A percentile compares a stretch with the other conserved stretches of the same genome.
These are phyloP conservation scores for Hirtodrosophila duncani DNA, from an alignment of 2,888 invertebrate species.

Conservation along the genomic window DNA sequence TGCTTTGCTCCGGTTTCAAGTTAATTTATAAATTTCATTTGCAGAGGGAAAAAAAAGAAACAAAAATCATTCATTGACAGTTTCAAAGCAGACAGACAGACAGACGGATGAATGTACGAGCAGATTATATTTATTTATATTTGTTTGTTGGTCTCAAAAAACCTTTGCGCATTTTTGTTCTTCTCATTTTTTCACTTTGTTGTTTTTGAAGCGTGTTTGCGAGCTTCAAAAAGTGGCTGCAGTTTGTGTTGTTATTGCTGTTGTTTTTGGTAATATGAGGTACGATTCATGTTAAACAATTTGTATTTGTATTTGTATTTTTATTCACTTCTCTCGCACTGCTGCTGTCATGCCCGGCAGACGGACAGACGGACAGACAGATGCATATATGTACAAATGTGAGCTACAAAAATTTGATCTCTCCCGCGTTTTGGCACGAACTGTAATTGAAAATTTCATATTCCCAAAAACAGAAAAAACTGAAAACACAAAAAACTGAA, in stretches of 20 bases:
- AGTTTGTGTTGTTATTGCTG: neutral
- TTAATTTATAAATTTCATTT: constrained; percentile 41
- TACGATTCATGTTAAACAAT: constrained; percentile 60
- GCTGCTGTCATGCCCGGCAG: constrained; percentile 21
- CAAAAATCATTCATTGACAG: constrained; percentile 59
- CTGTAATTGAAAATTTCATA: constrained; percentile 68
- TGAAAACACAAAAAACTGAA: constrained; percentile 21
- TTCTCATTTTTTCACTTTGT: constrained; percentile 13
- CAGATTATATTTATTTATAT: too few species aligned
- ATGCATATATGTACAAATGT: constrained; percentile 18
- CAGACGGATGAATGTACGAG: too few species aligned
- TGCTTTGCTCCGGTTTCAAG: constrained; percentile 46
- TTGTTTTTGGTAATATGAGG: constrained; percentile 53
- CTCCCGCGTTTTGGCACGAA: constrained; percentile 65
- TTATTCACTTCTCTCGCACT: constrained; percentile 26
- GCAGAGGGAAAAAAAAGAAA: constrained; percentile 30
- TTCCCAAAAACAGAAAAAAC: constrained; percentile 27
- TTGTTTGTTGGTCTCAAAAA: constrained; percentile 23
- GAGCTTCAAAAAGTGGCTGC: constrained; percentile 26
- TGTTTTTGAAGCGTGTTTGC: constrained; percentile 52
- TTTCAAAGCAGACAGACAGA: constrained; percentile 24
- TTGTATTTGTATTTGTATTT: constrained; percentile 51
- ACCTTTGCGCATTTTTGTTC: constrained; percentile 11
- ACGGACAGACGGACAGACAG: constrained; percentile 26
- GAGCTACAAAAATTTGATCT: constrained; percentile 60